Evolutionary conservation across 2,797 vertebrate genomes (phyloP).

Genomic region (Vespertilio murinus): DNA sequence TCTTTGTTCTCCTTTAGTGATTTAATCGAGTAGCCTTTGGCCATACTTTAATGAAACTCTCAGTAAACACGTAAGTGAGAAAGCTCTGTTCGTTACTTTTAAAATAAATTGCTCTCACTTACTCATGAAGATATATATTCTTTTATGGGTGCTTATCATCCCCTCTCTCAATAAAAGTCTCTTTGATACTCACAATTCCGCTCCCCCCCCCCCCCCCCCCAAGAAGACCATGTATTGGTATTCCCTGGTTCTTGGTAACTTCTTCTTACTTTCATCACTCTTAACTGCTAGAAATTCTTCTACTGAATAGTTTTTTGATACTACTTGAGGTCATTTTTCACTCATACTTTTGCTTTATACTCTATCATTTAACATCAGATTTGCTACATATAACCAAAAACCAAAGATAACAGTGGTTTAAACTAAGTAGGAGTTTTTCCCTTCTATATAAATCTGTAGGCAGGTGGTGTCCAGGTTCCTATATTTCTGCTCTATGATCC

Average conservation of each 20-base stretch:
- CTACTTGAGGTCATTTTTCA: neutral
- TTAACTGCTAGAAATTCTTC: conserved; percentile 15
- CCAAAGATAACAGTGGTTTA: conserved; percentile 11
- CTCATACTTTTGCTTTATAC: neutral
- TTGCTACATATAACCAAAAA: neutral
- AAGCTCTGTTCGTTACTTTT: neutral
- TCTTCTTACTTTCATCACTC: neutral
- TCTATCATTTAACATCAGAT: conserved; percentile 23
- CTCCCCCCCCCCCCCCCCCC: too few relatives aligned
- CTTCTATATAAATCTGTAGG: neutral
- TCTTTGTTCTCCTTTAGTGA: neutral
- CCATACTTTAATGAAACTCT: neutral
- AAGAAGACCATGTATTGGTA: neutral
- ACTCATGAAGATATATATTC: neutral
- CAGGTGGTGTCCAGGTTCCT: neutral
- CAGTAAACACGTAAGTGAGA: neutral
- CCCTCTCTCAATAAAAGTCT: neutral
- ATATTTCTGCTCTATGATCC: neutral
- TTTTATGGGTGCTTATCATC: neutral
- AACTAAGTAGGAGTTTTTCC: neutral
- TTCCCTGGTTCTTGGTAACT: neutral
- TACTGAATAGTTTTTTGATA: neutral
- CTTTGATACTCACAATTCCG: conserved; percentile 6
- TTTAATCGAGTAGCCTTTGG: neutral
- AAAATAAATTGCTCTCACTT: conserved; percentile 19